Base-by-base conservation (phyloP, 2,888 invertebrate species). In the Horisme vitalbata region DNA sequence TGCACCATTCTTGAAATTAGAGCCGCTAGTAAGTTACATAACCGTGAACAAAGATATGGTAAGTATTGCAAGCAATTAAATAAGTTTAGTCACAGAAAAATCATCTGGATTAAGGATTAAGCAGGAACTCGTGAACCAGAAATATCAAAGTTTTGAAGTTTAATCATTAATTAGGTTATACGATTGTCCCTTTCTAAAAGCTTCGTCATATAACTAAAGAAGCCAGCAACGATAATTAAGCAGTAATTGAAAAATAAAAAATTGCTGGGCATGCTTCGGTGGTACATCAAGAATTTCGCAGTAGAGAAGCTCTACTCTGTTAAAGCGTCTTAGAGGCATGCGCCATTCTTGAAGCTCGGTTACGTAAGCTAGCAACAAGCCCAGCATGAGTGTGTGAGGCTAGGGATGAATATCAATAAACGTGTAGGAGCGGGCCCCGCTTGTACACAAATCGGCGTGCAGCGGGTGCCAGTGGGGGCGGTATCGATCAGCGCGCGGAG, bases 361-460 rank as follows among this genome's bases (percentile, higher is more conserved):
- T 53, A 53, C 46, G 51, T 36, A 45, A 41, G 45, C 24, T 48
- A 39, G 36, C 39, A 41, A 41, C 45, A 39, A n/a, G 37, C 32
- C 26, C 27, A 36, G 35, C 34, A 14, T 30, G 18, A 13, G 50
- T 38, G 48, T 43, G 50, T 48, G 54, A 46, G 55, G 50, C 46
- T 48, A 52, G 52, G 61, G 63, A 65, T 63, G 64, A 59, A 67
- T 69, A 67, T 63, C 59, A 65, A 61, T 61, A 63, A 59, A 49
- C 53, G 49, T 54, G 56, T 61, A 60, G 57, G 53, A 58, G 57
- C 52, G 57, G 63, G 27, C 24, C 9, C 28, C 21, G 27, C 28
- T 68, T 65, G 69, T 71, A 71, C 63, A 69, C 71, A 71, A 67
- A 66, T 67, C 67, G 67, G 66, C 61, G 70, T 72, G 73, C 69